Conservation (phyloP, 2,888 invertebrate genomes). For the Strigamia crassipes region DNA sequence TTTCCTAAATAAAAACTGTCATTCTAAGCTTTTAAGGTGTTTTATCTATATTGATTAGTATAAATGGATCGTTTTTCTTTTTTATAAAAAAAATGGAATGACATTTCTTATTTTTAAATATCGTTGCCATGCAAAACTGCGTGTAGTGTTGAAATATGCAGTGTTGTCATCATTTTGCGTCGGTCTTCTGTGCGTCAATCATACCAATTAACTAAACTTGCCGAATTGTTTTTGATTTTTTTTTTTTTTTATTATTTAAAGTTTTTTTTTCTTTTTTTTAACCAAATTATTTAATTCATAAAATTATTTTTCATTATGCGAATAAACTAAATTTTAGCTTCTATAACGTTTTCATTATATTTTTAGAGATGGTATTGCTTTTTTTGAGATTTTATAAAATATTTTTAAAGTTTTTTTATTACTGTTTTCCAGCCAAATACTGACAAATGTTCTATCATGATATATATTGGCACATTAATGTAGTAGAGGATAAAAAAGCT, state of each 20-base stretch:
- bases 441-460: constrained; percentile 2
- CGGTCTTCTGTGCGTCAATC: constrained; percentile 23
- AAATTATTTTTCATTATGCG: not conserved
- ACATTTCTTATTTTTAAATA: not conserved
- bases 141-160: constrained; percentile 31
- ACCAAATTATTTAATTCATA: not conserved
- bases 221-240: not conserved
- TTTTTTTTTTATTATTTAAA: not conserved
- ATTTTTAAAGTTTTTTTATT: constrained; percentile 19
- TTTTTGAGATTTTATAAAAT: not conserved
- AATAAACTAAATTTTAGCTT: not conserved
- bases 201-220: not conserved
- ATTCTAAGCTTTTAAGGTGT: not conserved
- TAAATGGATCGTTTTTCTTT: not conserved
- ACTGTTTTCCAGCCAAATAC: not conserved
- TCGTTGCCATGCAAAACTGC: constrained; percentile 26
- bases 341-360: not conserved
- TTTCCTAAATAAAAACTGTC: not conserved
- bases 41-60: not conserved
- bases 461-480: constrained; percentile 24
- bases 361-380: not conserved
- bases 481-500: not conserved
- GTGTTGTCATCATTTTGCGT: constrained; percentile 32
- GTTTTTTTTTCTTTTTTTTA: not conserved
- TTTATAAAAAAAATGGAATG: not conserved